These are phyloP conservation scores for Tricholauxania praeusta DNA, from an alignment of 2,888 invertebrate genomes.

Conservation along the genomic window DNA sequence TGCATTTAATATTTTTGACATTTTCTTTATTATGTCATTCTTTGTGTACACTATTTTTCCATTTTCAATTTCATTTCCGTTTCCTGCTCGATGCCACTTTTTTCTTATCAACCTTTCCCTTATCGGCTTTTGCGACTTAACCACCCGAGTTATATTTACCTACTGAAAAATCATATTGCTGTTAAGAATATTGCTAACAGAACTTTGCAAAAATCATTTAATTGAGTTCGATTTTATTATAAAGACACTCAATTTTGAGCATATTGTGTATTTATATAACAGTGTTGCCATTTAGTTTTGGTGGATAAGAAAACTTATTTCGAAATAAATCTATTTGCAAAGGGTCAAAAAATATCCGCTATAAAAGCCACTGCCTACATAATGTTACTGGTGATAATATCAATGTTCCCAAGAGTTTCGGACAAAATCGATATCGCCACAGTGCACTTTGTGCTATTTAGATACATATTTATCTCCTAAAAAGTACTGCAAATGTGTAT, in stretches of 20 bases:
- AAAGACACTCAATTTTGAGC: conserved; percentile 5
- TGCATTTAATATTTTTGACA: not conserved
- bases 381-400: too few relatives aligned
- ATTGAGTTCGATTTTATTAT: conserved; percentile 5
- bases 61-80: conserved; percentile 2
- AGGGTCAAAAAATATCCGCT: too few relatives aligned
- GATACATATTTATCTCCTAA: too few relatives aligned
- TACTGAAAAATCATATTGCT: conserved; percentile 13
- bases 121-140: conserved; percentile 8
- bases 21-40: conserved; percentile 24
- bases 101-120: not conserved
- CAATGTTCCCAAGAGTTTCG: not conserved
- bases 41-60: not conserved
- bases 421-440: not conserved
- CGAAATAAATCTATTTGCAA: not conserved
- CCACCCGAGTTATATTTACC: conserved; percentile 19
- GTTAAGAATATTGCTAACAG: conserved; percentile 26
- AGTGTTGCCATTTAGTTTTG: not conserved
- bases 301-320: not conserved
- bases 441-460: not conserved
- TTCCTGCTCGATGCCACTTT: not conserved
- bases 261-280: not conserved
- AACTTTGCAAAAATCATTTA: conserved; percentile 13
- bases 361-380: too few relatives aligned
- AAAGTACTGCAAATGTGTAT: too few relatives aligned